Percentiles rank a stretch among this genome's conserved stretches.
Evolutionary conservation across 2,797 vertebrate species (phyloP).

Genomic region (Coendou prehensilis): DNA sequence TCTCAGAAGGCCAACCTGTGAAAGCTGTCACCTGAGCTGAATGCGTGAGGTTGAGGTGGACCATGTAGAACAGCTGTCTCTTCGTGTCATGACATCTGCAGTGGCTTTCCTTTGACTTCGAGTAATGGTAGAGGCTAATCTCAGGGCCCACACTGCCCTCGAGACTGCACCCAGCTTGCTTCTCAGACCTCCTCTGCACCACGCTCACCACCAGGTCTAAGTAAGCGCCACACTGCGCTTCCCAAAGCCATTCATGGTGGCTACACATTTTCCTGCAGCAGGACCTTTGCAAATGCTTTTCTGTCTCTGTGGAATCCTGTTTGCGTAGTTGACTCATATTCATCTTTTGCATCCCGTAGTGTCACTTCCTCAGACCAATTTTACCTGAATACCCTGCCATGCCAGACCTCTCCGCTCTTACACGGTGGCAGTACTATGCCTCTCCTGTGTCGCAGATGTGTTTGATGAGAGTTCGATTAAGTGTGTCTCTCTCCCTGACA

Average conservation of each 20-base stretch:
- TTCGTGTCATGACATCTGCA: not conserved
- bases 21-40: not conserved
- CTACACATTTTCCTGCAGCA: not conserved
- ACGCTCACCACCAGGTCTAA: not conserved
- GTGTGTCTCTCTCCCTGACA: not conserved
- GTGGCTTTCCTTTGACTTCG: not conserved
- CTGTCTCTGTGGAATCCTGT: not conserved
- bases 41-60: not conserved
- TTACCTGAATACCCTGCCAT: not conserved
- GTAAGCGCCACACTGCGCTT: not conserved
- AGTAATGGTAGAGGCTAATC: not conserved
- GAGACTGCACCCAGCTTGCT: not conserved
- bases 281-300: not conserved
- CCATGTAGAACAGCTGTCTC: not conserved
- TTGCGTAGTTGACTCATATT: not conserved
- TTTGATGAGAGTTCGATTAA: not conserved
- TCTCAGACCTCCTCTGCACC: not conserved
- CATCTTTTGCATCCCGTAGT: not conserved
- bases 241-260: accelerated
- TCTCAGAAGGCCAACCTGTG: not conserved
- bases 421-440: too few relatives aligned
- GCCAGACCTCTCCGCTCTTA: not conserved
- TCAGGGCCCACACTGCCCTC: not conserved
- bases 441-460: not conserved
- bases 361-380: not conserved